Percentiles rank a stretch among this genome's conserved stretches.
phyloP scores from a whole-genome alignment of 2,113 vertebrate species.

The Rostratula benghalensis region DNA sequence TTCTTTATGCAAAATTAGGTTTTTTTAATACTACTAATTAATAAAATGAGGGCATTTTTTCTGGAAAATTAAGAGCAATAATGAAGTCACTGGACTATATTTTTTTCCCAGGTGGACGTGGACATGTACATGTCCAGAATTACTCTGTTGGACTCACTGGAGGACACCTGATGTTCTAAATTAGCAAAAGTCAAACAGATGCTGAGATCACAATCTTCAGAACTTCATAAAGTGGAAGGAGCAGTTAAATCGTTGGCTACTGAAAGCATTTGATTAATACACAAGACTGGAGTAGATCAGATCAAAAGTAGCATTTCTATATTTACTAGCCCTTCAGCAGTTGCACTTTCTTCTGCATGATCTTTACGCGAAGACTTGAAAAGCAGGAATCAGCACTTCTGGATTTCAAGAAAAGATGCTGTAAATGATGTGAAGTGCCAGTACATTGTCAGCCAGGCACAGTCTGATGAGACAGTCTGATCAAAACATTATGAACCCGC shows the following conservation, averaged over 20 bases:
- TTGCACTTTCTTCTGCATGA: not conserved
- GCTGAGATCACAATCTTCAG: not conserved
- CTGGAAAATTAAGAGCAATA: not conserved
- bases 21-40: not conserved
- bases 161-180: not conserved
- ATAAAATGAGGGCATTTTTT: not conserved
- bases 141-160: not conserved
- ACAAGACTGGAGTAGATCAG: not conserved
- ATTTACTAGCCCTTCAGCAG: not conserved
- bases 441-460: not conserved
- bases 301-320: not conserved
- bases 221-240: not conserved
- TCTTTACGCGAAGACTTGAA: not conserved
- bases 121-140: not conserved
- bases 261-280: not conserved
- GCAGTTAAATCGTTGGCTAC: not conserved
- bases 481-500: not conserved
- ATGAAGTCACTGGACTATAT: not conserved
- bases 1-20: not conserved
- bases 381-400: not conserved
- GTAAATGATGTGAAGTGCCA: not conserved
- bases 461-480: not conserved
- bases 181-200: not conserved
- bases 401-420: not conserved
- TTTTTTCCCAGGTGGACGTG: not conserved